phyloP scores from a whole-genome alignment of 1,140 invertebrate species.

The Helicorthomorpha holstii region DNA sequence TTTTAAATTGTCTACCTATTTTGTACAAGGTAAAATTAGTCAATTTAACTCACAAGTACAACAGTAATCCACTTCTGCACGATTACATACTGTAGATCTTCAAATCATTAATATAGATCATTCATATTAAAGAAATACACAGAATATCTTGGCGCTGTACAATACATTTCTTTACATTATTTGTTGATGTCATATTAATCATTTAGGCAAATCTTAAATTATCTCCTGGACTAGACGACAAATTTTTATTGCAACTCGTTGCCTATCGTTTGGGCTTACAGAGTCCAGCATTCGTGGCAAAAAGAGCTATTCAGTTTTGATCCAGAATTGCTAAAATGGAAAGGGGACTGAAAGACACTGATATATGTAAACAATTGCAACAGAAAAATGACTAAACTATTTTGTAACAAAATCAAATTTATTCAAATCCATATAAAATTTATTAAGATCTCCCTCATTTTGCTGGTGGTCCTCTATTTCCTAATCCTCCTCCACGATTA shows the following conservation, averaged over 20 bases:
- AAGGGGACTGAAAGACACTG: conserved; percentile 53
- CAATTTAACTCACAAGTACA: background rate
- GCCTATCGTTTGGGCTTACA: conserved; percentile 51
- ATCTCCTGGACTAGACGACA: conserved; percentile 74
- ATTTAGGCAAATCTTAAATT: conserved; percentile 23
- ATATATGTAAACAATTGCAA: no score
- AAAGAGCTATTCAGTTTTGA: conserved; percentile 95
- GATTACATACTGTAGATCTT: no score
- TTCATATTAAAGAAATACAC: no score
- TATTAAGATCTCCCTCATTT: background rate
- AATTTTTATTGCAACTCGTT: conserved; percentile 62
- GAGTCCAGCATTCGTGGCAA: conserved; percentile 50
- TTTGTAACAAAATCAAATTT: no score
- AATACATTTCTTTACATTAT: no score
- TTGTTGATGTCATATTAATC: no score
- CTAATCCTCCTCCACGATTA: conserved; percentile 2
- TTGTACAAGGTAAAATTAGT: conserved; percentile 48
- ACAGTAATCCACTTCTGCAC: no score
- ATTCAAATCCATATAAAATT: no score
- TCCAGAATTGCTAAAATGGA: conserved; percentile 74
- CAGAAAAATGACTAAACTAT: no score
- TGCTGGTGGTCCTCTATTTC: background rate
- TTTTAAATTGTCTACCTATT: conserved; percentile 46
- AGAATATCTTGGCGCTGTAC: no score
- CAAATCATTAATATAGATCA: no score